Evolutionary conservation across 2,797 vertebrate species (phyloP), one percentile per base, ranked within the genome.

Genomic region (Sebastes hubbsi): DNA sequence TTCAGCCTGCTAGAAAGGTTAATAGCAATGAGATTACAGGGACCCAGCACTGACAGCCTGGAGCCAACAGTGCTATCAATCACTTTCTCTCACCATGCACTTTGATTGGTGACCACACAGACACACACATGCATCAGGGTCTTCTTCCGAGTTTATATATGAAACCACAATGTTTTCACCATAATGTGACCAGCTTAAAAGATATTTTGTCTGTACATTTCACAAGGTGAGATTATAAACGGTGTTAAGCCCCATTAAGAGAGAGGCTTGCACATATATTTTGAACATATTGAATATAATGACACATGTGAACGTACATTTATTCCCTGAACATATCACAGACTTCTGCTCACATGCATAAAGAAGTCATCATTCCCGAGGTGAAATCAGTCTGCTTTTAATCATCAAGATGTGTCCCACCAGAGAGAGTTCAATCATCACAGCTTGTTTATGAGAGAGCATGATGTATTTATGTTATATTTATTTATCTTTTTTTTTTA

Each of bases 381-480:
- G 73, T 77, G n/a, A 72, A 85, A 75, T 32, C 46, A 67, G 16
- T 72, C 32, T 77, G 64, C 77, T 88, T 27, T 77, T 79, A 78
- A 72, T 88, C 69, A 76, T 88, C 61, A 72, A 70, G 69, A 84
- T 29, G 63, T 85, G 34, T 64, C 77, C 78, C 75, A 81, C 54
- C 77, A 46, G 36, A 82, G 75, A 75, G 73, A 69, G 72, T 84
- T 89, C 69, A 67, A 78, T 88, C 63, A 79, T 87, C 20, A 90
- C 70, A 86, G 89, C 81, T 86, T 88, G 78, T 91, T 90, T 82
- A 88, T 84, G 82, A 89, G 78, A 77, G 56, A 82, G 79, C 81
- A 78, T 86, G 82, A 81, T 88, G 68, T 93, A 94, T 92, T 93
- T 92, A 92, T 92, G 83, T 84, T 91, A 85, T 90, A 88, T 94